phyloP scores from a whole-genome alignment of 1,140 invertebrate genomes.

The Caenorhabditis briggsae region DNA sequence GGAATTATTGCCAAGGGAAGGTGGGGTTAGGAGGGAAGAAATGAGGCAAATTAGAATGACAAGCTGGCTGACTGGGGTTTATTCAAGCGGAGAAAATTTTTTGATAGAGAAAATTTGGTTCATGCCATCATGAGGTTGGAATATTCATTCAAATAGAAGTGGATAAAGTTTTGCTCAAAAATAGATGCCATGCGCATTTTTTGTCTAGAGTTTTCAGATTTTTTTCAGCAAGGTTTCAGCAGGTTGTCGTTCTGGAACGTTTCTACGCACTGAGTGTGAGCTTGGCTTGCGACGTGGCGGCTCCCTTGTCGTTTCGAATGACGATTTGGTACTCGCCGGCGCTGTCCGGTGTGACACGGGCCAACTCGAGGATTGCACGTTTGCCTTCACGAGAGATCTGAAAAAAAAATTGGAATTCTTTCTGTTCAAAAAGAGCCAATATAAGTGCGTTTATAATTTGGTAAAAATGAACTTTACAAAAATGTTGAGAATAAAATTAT shows the following conservation, averaged over 20 bases:
- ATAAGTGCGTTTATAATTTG: too few species aligned
- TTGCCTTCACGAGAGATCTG: conserved; percentile 73
- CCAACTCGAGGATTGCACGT: conserved; percentile 73
- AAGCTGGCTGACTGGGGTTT: not conserved
- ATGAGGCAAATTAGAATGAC: not conserved
- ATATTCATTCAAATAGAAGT: not conserved
- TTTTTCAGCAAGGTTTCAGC: conserved; percentile 34
- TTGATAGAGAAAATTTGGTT: not conserved
- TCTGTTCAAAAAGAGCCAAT: too few species aligned
- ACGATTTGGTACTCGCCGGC: conserved; percentile 71
- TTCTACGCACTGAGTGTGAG: conserved; percentile 73
- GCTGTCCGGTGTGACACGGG: conserved; percentile 69
- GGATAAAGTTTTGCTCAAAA: not conserved
- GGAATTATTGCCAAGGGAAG: conserved; percentile 50
- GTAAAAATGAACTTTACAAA: not conserved
- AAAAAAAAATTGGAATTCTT: conserved; percentile 48
- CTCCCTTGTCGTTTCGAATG: conserved; percentile 69
- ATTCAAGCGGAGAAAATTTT: conserved; percentile 4
- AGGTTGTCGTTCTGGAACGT: not conserved
- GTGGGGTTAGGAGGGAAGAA: conserved; percentile 45
- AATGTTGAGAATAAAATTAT: too few species aligned
- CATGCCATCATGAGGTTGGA: too few species aligned
- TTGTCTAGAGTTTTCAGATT: not conserved
- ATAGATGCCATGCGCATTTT: not conserved
- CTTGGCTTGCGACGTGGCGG: conserved; percentile 70